Evolutionary conservation across 1,140 invertebrate genomes (phyloP).

Genomic region (Rhagoletis pomonella): DNA sequence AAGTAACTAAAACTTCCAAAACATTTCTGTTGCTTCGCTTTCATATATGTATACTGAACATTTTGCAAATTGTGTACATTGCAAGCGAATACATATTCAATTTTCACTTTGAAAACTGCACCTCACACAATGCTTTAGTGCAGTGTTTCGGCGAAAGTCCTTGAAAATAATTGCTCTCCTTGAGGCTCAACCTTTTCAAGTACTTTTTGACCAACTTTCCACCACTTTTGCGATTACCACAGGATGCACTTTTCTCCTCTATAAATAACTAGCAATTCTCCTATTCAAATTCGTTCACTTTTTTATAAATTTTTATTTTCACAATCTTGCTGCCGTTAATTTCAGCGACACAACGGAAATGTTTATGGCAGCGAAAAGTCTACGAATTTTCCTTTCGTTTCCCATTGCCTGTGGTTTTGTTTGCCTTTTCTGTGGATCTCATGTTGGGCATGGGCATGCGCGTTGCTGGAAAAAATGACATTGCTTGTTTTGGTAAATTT

Average conservation of each 20-base stretch:
- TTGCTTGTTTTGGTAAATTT: too few species aligned
- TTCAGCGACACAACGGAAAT: conserved; percentile 24
- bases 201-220: background rate
- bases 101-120: background rate
- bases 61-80: too few species aligned
- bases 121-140: conserved; percentile 1
- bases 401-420: conserved; percentile 11
- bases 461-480: background rate
- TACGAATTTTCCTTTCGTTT: conserved; percentile 34
- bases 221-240: background rate
- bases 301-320: conserved; percentile 5
- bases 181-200: conserved; percentile 4
- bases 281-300: background rate
- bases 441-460: conserved; percentile 13
- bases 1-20: background rate
- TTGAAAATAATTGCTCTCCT: conserved; percentile 46
- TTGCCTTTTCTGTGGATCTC: conserved; percentile 39
- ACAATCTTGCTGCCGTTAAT: conserved; percentile 21
- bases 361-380: conserved; percentile 21
- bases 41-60: too few species aligned
- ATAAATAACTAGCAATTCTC: background rate
- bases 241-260: background rate
- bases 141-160: conserved; percentile 32
- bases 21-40: too few species aligned
- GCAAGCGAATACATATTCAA: background rate